A percentile compares a stretch with the other conserved stretches of the same genome.
phyloP scores from a whole-genome alignment of 2,113 vertebrate genomes.

The Hippocampus mohnikei region DNA sequence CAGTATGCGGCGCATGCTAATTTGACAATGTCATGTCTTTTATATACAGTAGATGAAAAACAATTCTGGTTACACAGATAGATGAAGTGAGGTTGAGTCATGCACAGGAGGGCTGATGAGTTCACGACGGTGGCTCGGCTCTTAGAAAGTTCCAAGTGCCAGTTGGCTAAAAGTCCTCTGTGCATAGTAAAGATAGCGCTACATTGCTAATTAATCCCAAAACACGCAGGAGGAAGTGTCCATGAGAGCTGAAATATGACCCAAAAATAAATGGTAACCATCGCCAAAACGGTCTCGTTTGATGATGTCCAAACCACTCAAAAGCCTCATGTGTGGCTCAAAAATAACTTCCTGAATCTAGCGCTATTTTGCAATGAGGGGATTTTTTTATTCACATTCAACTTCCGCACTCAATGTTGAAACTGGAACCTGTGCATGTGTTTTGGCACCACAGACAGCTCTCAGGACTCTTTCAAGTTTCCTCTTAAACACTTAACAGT shows the following conservation, averaged over 20 bases:
- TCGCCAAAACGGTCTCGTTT: constrained; percentile 32
- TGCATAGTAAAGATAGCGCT: constrained; percentile 53
- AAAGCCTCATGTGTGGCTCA: constrained; percentile 10
- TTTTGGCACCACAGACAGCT: too few relatives aligned
- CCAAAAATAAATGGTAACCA: constrained; percentile 14
- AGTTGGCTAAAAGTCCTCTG: constrained; percentile 53
- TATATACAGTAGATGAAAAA: background rate
- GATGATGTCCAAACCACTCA: constrained; percentile 10
- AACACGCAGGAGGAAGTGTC: constrained; percentile 48
- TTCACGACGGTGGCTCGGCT: constrained; percentile 34
- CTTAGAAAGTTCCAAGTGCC: constrained; percentile 46
- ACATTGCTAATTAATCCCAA: constrained; percentile 57
- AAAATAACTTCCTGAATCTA: constrained; percentile 19
- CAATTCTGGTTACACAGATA: background rate
- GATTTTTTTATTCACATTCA: background rate
- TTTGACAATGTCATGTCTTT: background rate
- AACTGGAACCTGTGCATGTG: too few relatives aligned
- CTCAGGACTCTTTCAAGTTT: too few relatives aligned
- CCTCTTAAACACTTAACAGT: too few relatives aligned
- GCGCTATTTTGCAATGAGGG: background rate
- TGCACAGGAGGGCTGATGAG: constrained; percentile 39
- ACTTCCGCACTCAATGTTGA: too few relatives aligned
- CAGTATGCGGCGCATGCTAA: background rate
- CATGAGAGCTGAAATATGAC: constrained; percentile 23
- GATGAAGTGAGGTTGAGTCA: constrained; percentile 23